Percentiles rank a stretch among this genome's conserved stretches.
Conservation (phyloP, 2,888 invertebrate species). For the Orchestes rusci region DNA sequence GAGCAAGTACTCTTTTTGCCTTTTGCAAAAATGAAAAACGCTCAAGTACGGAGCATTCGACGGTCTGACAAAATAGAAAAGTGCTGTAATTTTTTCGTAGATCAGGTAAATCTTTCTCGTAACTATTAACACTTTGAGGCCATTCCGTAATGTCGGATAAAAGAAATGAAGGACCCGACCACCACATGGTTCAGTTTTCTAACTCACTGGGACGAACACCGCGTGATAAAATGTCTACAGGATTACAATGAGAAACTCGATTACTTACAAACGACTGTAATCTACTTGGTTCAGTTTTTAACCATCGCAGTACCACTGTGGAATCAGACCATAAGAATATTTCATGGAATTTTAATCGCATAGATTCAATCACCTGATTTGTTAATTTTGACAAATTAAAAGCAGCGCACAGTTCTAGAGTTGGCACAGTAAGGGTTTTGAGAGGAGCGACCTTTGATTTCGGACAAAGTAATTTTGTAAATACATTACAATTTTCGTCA, state of each 20-base stretch:
- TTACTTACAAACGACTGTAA: too few relatives aligned
- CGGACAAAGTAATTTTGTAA: neutral
- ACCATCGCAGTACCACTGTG: too few relatives aligned
- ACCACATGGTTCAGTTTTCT: neutral
- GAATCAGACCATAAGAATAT: too few relatives aligned
- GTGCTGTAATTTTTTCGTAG: neutral
- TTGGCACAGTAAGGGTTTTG: neutral
- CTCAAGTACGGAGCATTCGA: neutral
- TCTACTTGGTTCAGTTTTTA: too few relatives aligned
- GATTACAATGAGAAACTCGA: too few relatives aligned
- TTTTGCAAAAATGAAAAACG: neutral
- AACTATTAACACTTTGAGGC: neutral
- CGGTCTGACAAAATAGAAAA: too few relatives aligned
- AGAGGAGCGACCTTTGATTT: conserved; percentile 1
- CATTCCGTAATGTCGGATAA: neutral
- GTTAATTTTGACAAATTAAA: too few relatives aligned
- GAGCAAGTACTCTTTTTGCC: neutral
- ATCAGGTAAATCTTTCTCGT: neutral
- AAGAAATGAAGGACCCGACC: neutral
- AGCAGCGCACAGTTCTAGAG: neutral
- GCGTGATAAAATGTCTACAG: too few relatives aligned
- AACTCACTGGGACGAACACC: too few relatives aligned
- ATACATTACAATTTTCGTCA: neutral
- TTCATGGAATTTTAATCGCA: too few relatives aligned
- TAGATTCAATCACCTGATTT: too few relatives aligned